Evolutionary conservation across 2,113 vertebrate species (phyloP), one percentile per base, ranked within the genome.

Genomic region (Puffinus mauretanicus): DNA sequence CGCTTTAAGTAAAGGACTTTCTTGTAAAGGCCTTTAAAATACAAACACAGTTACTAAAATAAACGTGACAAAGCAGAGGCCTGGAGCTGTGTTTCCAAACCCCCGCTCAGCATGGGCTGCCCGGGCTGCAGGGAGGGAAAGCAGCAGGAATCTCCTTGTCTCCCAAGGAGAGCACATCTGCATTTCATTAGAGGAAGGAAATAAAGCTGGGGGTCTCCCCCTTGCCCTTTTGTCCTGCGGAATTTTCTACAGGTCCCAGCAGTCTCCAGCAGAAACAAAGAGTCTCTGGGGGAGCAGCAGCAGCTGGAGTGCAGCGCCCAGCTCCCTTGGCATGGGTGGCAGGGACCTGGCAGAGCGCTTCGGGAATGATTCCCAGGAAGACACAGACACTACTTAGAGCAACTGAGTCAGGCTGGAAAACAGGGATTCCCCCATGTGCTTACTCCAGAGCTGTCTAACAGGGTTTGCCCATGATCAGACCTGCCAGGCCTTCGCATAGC

Each of bases 1-100:
- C 52, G 47, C 77, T 87, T 61, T 44, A 34, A 36, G 44, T 21
- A 67, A 86, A 84, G 30, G n/a, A 67, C 30, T 82, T 86, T 86
- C 52, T 70, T 8, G 3, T 69, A 73, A 77, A 82, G 29, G 70
- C 54, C 62, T 93, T 96, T 94, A 92, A 87, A 95, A 94, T 91
- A 72, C 97, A 93, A 95, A 97, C 84, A 79, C 11, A 51, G 75
- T 91, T 95, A 89, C 22, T 85, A 65, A 94, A 87, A 93, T 66
- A 92, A 96, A 94, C 62, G 30, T 0, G 2, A 58, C 25, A 87
- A 69, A 91, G 73, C 57, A 57, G n/a, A 49, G 49, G 44, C 88
- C 72, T n/a, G 29, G 40, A 66, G 94, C 89, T 95, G 67, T 19
- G 32, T 82, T 90, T 92, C 82, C 85, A 80, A 96, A 88, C 26